These are phyloP conservation scores for Antheraea mylitta DNA, from an alignment of 1,140 invertebrate genomes.

Conservation along the genomic window DNA sequence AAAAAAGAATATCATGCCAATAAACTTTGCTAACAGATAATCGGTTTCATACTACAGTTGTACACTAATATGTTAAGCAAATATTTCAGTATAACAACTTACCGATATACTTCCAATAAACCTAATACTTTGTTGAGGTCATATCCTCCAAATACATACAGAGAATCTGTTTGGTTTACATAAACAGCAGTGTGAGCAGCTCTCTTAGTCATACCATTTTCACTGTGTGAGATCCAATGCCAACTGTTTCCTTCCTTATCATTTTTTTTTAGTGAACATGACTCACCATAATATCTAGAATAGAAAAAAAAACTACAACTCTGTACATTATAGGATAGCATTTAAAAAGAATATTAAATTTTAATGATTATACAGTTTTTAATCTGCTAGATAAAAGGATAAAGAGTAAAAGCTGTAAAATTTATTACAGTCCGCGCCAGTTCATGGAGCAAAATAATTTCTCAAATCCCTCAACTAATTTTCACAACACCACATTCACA, in stretches of 20 bases:
- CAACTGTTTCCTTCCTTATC: constrained; percentile 87
- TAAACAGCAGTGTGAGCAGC: constrained; percentile 93
- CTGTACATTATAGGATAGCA: not conserved
- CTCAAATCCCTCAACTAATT: no score
- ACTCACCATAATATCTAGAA: constrained; percentile 85
- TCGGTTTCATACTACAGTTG: constrained; percentile 11
- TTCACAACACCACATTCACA: no score
- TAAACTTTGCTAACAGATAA: constrained; percentile 2
- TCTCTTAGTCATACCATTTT: constrained; percentile 87
- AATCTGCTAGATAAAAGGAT: no score
- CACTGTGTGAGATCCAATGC: constrained; percentile 88
- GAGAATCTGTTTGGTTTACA: constrained; percentile 87
- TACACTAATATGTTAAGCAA: not conserved
- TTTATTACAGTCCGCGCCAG: no score
- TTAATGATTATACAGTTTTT: no score
- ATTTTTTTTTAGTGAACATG: constrained; percentile 85
- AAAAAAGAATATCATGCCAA: not conserved
- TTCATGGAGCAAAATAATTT: no score
- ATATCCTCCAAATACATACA: constrained; percentile 97
- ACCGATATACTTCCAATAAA: constrained; percentile 83
- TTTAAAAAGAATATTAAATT: not conserved
- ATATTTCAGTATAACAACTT: constrained; percentile 24
- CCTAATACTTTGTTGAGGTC: constrained; percentile 92
- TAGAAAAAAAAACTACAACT: constrained; percentile 16
- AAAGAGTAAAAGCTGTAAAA: no score